Conservation (phyloP, 1,140 invertebrate species). For the Mya arenaria region DNA sequence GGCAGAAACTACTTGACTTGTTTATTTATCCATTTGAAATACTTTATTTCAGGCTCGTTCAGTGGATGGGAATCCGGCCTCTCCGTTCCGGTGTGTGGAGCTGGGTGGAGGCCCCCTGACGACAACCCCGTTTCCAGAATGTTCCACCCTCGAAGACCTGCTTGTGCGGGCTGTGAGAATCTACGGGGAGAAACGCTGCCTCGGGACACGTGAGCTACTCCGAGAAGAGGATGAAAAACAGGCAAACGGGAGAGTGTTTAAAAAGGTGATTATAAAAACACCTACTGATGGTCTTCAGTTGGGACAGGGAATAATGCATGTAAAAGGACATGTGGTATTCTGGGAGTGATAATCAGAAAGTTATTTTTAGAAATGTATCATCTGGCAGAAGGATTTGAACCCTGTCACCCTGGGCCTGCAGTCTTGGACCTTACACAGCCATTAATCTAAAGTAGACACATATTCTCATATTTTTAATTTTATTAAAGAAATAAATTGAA, state of each 20-base stretch:
- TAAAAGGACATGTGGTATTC: too few relatives aligned
- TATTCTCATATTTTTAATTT: too few relatives aligned
- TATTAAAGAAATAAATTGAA: too few relatives aligned
- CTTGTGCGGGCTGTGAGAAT: slow-evolving; percentile 86
- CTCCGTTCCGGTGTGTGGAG: slow-evolving; percentile 76
- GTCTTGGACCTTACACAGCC: too few relatives aligned
- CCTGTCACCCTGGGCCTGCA: too few relatives aligned
- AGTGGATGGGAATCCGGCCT: slow-evolving; percentile 57
- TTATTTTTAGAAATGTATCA: too few relatives aligned
- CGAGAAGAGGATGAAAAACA: slow-evolving; percentile 97
- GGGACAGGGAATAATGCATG: too few relatives aligned
- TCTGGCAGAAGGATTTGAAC: too few relatives aligned
- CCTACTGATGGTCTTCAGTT: too few relatives aligned
- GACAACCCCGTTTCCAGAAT: slow-evolving; percentile 84
- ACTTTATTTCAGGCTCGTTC: slow-evolving; percentile 61
- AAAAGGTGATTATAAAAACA: slow-evolving; percentile 91
- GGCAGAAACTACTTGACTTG: not conserved
- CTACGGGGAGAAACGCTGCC: slow-evolving; percentile 88
- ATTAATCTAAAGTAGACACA: too few relatives aligned
- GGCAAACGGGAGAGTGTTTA: slow-evolving; percentile 96
- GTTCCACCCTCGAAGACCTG: slow-evolving; percentile 94
- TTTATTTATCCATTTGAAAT: not conserved
- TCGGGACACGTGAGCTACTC: slow-evolving; percentile 95
- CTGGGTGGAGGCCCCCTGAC: slow-evolving; percentile 60
- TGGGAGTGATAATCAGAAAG: too few relatives aligned